A percentile compares a stretch with the other conserved stretches of the same genome.
phyloP scores from a whole-genome alignment of 2,888 invertebrate species.

The Sminthurinus aureus region DNA sequence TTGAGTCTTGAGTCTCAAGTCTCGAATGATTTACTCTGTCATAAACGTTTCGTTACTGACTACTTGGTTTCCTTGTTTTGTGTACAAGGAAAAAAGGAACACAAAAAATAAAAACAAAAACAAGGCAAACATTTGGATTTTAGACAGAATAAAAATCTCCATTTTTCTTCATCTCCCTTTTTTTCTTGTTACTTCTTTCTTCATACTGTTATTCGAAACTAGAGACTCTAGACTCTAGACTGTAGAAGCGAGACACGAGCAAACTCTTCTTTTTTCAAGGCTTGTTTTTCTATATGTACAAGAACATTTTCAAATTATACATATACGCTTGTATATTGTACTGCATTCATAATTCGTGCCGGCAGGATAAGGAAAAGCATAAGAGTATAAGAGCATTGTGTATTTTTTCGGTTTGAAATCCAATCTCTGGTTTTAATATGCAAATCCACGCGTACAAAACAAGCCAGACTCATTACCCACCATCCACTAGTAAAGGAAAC shows the following conservation, averaged over 20 bases:
- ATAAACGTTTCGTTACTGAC: slow-evolving; percentile 51
- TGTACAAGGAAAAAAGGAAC: background rate
- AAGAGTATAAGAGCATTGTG: background rate
- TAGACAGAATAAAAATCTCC: background rate
- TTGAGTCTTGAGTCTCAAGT: background rate
- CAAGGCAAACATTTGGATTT: background rate
- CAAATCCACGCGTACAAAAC: no score
- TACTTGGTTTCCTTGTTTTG: slow-evolving; percentile 39
- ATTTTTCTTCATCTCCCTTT: background rate
- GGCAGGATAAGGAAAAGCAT: background rate
- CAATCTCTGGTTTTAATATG: no score
- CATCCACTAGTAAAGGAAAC: no score
- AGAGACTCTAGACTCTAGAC: no score
- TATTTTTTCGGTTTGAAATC: no score
- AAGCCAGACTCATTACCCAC: no score
- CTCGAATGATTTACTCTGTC: slow-evolving; percentile 51
- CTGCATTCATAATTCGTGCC: background rate
- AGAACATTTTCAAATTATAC: no score
- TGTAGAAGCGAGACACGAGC: background rate
- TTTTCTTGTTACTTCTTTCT: background rate
- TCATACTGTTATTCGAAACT: no score
- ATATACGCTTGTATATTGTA: no score
- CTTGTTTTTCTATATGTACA: background rate
- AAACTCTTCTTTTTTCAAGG: slow-evolving; percentile 27
- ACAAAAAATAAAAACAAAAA: background rate